Evolutionary conservation across 2,113 vertebrate species (phyloP).

Genomic region (Holacanthus passer): DNA sequence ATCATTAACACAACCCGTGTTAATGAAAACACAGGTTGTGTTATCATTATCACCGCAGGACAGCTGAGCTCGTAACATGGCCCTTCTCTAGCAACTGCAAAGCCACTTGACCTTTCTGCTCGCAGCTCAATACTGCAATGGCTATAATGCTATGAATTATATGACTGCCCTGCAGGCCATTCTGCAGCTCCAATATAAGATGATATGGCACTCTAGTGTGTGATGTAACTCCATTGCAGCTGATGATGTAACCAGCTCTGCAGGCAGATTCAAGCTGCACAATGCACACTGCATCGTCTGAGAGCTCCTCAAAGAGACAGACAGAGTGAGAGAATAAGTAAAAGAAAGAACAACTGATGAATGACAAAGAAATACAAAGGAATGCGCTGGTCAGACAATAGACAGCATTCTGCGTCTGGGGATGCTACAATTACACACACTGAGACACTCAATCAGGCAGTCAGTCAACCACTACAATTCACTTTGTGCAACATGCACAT

Average conservation of each 20-base stretch:
- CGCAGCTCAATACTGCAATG: neutral
- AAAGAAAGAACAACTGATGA: neutral
- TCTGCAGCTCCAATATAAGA: constrained; percentile 28
- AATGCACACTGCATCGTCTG: constrained; percentile 23
- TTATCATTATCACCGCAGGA: neutral
- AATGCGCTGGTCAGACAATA: constrained; percentile 22
- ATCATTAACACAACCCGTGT: neutral
- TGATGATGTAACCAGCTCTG: constrained; percentile 70
- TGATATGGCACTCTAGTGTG: constrained; percentile 21
- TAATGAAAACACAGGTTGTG: too few relatives aligned
- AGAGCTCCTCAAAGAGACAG: constrained; percentile 18
- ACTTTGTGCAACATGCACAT: constrained; percentile 12
- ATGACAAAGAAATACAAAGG: constrained; percentile 1
- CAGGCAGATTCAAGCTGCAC: constrained; percentile 33
- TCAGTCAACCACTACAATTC: constrained; percentile 2
- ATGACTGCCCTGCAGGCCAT: neutral
- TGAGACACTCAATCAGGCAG: constrained; percentile 5
- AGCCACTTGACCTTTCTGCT: constrained; percentile 13
- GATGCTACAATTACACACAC: constrained; percentile 9
- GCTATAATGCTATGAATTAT: constrained; percentile 10
- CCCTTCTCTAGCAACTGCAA: neutral
- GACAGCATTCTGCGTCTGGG: neutral
- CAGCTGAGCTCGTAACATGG: neutral
- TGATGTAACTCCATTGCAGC: constrained; percentile 72
- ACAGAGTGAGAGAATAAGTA: neutral